These are phyloP conservation scores for Aldrovandia affinis DNA, from an alignment of 2,797 vertebrate species.

Conservation along the genomic window DNA sequence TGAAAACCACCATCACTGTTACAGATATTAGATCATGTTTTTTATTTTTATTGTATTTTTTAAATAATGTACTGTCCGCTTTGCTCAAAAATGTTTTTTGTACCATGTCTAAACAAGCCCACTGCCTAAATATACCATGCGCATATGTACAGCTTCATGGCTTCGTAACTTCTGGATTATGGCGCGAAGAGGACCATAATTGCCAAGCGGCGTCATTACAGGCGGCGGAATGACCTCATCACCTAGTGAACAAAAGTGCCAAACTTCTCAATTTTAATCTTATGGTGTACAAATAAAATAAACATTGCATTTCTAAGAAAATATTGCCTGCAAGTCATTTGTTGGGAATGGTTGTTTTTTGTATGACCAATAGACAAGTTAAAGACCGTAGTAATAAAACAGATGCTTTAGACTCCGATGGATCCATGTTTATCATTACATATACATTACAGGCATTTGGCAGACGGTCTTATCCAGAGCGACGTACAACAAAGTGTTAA, in stretches of 20 bases:
- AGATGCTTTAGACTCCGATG: too few species aligned
- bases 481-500: too few species aligned
- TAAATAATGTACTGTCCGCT: neutral
- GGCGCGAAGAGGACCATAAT: neutral
- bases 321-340: too few species aligned
- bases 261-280: neutral
- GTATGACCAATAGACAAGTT: too few species aligned
- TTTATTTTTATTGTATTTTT: slow-evolving; percentile 10
- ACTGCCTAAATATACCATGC: neutral
- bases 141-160: neutral
- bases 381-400: too few species aligned
- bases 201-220: neutral
- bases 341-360: neutral
- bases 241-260: neutral
- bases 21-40: neutral
- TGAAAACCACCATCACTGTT: too few species aligned
- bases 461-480: too few species aligned
- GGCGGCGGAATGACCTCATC: neutral
- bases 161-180: neutral
- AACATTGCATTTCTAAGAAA: neutral
- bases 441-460: too few species aligned
- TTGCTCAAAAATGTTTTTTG: slow-evolving; percentile 3
- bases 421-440: too few species aligned
- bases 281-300: neutral
- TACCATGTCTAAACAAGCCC: neutral